phyloP scores from a whole-genome alignment of 2,797 vertebrate genomes.

The Prunella strophiata region DNA sequence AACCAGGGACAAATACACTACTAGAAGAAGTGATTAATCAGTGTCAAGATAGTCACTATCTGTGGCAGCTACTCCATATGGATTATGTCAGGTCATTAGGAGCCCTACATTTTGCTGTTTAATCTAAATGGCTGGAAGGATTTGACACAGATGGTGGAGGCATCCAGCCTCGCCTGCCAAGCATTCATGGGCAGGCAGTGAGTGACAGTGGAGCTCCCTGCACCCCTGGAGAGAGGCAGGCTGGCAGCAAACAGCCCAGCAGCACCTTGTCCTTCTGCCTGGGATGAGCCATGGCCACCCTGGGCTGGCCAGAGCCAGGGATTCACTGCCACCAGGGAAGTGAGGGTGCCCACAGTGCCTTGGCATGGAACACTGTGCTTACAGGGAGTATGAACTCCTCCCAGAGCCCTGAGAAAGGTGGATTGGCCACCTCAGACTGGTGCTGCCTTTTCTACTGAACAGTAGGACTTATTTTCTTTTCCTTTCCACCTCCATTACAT shows the following conservation, averaged over 20 bases:
- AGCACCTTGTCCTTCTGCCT: neutral
- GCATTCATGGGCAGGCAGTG: neutral
- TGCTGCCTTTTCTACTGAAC: neutral
- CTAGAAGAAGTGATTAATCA: conserved; percentile 62
- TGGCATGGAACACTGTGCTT: neutral
- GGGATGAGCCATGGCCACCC: neutral
- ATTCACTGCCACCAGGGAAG: accelerated
- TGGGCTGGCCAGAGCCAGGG: neutral
- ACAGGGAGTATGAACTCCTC: neutral
- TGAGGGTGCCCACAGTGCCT: neutral
- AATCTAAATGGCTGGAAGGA: conserved; percentile 28
- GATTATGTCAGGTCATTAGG: conserved; percentile 46
- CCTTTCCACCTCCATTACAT: neutral
- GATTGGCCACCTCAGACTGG: neutral
- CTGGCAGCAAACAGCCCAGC: neutral
- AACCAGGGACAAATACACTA: conserved; percentile 47
- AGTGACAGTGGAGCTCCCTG: neutral
- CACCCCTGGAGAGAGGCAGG: neutral
- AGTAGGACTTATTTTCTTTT: neutral
- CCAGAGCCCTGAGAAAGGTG: neutral
- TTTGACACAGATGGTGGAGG: conserved; percentile 43
- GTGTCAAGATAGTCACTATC: conserved; percentile 54
- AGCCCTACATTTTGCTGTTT: conserved; percentile 47
- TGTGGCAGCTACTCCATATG: conserved; percentile 62
- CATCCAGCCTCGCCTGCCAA: neutral